Conservation (phyloP, 2,113 vertebrate species). For the Mesocricetus auratus region DNA sequence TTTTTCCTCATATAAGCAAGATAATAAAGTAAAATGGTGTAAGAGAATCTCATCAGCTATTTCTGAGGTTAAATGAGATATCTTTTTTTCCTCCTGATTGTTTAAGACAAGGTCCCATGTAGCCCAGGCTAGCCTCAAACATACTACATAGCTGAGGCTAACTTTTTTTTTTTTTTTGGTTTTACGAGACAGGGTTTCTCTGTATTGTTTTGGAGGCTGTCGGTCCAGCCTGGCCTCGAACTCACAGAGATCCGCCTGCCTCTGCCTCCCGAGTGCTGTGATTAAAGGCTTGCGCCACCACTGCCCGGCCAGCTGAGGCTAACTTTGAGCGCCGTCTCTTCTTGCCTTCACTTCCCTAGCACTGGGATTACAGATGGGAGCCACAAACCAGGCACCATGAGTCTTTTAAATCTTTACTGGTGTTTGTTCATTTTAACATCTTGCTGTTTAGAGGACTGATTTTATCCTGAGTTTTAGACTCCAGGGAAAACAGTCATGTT, state of each 20-base stretch:
- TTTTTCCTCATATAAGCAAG: background rate
- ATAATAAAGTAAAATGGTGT: no score
- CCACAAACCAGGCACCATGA: background rate
- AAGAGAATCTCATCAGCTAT: background rate
- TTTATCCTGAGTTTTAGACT: slow-evolving; percentile 30
- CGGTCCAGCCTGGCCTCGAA: no score
- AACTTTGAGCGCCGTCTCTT: background rate
- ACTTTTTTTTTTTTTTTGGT: no score
- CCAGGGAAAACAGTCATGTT: background rate
- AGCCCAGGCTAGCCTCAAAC: background rate
- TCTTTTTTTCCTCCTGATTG: background rate
- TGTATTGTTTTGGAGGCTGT: no score
- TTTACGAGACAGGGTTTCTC: no score
- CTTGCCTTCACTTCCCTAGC: background rate
- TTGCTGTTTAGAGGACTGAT: background rate
- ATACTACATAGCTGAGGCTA: background rate
- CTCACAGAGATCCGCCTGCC: no score
- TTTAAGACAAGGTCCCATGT: background rate
- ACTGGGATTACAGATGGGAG: background rate
- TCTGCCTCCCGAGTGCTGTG: no score
- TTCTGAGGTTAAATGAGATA: slow-evolving; percentile 44
- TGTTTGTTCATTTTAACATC: slow-evolving; percentile 26
- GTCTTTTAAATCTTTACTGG: slow-evolving; percentile 23
- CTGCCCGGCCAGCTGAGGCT: background rate
- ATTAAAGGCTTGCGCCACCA: no score